These are phyloP conservation scores for Cantharis rufa DNA, from an alignment of 2,888 invertebrate genomes.

Conservation along the genomic window DNA sequence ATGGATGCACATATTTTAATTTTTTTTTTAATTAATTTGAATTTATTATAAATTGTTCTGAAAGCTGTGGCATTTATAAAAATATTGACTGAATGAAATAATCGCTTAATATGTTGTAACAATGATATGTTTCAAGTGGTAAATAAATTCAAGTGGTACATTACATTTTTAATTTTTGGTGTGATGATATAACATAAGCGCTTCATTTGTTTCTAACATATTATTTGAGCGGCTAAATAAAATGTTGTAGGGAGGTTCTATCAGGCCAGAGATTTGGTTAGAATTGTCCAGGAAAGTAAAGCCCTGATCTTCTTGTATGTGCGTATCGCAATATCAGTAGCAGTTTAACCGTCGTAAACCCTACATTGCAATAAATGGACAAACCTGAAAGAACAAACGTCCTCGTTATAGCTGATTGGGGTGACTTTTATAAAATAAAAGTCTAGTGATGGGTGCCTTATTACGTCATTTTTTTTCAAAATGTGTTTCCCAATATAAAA, in stretches of 20 bases:
- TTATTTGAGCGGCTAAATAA: constrained; percentile 27
- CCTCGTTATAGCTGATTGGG: constrained; percentile 33
- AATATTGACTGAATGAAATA: no score
- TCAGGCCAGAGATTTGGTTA: constrained; percentile 28
- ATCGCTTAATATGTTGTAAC: no score
- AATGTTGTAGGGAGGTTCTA: constrained; percentile 10
- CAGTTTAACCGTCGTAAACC: constrained; percentile 39
- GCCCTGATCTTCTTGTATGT: constrained; percentile 33
- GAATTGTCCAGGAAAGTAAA: constrained; percentile 31
- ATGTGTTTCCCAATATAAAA: constrained; percentile 21
- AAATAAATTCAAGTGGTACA: constrained; percentile 6
- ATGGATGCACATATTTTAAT: no score
- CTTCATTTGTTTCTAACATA: constrained; percentile 33
- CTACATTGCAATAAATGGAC: constrained; percentile 37
- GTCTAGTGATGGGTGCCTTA: constrained; percentile 27
- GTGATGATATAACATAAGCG: constrained; percentile 27
- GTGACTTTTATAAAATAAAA: constrained; percentile 31
- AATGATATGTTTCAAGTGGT: neutral
- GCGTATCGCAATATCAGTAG: constrained; percentile 38
- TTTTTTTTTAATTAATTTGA: no score
- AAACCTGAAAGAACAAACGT: constrained; percentile 33
- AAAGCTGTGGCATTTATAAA: neutral
- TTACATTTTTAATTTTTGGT: constrained; percentile 21
- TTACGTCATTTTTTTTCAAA: constrained; percentile 24
- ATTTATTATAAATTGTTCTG: neutral